Base-by-base conservation (phyloP, 2,888 invertebrate species). In the Papilio protenor region DNA sequence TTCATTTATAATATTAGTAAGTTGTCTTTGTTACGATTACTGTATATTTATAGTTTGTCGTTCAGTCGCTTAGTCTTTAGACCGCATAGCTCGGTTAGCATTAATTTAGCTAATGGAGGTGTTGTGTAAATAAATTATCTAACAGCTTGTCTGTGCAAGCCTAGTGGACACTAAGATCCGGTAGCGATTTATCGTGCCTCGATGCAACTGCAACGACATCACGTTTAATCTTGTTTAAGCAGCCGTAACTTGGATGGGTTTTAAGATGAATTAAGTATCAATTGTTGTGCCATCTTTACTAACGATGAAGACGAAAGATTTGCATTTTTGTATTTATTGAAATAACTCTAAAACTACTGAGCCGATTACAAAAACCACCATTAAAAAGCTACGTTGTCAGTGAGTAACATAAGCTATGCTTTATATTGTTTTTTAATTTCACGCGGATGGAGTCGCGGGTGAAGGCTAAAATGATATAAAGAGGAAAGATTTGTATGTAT, bases 41-140 rank as follows among this genome's bases (percentile, higher is more conserved):
- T 57, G 64, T 66, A 79, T 76, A 77, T 55, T 55, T 52, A 11
- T 57, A 55, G 10, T 57, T 21, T 57, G 40, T n/a, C 49, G 69
- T 70, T 70, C 47, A 73, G 80, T 77, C 79, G 80, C 80, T 81
- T 75, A 83, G 83, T 83, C 82, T 27, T 12, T 75, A 80, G 82
- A 81, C 82, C 83, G 80, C 82, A 82, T 80, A 79, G 82, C 81
- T 78, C 78, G 64, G 77, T 70, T 69, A 79, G 81, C 81, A 81
- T 83, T 83, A 81, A 83, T 82, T 82, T 83, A 84, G 84, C 82
- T 85, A 84, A 83, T 80, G 77, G 79, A 81, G 79, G 81, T 80
- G 75, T 77, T 71, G 79, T 64, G 79, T 81, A 82, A 81, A 83
- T 83, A 83, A 82, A 85, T 85, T 83, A 84, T 83, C 84, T 83